Evolutionary conservation across 1,140 invertebrate species (phyloP).

Genomic region (Lasioglossum albipes): DNA sequence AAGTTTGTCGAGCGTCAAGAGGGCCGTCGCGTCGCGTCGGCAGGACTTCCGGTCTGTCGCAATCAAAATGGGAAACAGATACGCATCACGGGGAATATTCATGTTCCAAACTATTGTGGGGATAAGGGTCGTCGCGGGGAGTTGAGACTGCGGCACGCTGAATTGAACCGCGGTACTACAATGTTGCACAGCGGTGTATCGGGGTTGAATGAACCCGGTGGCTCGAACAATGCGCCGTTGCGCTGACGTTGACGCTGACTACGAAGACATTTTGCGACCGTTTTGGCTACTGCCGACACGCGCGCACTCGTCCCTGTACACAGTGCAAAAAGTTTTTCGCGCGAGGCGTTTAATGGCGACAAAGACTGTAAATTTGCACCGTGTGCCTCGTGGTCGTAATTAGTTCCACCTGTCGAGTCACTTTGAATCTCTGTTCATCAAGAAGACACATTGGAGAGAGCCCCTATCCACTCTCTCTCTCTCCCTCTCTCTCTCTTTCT

Average conservation of each 20-base stretch:
- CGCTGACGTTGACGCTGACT: slow-evolving; percentile 1
- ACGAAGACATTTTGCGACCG: not conserved
- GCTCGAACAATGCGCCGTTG: slow-evolving; percentile 10
- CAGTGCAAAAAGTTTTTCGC: not conserved
- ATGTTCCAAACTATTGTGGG: slow-evolving; percentile 13
- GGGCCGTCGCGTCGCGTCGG: not conserved
- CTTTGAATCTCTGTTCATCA: not conserved
- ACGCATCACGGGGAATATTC: slow-evolving; percentile 33
- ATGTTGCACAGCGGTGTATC: slow-evolving; percentile 12
- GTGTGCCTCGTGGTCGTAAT: not conserved
- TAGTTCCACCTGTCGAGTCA: slow-evolving; percentile 1
- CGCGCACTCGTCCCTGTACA: not conserved
- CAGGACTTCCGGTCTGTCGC: slow-evolving; percentile 5
- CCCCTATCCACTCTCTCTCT: too few relatives aligned
- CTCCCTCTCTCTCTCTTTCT: too few relatives aligned
- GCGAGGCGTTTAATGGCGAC: not conserved
- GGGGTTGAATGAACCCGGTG: slow-evolving; percentile 7
- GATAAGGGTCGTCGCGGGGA: not conserved
- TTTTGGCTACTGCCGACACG: not conserved
- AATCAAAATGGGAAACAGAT: slow-evolving; percentile 32
- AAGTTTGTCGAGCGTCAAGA: not conserved
- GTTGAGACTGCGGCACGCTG: not conserved
- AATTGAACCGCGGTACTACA: not conserved
- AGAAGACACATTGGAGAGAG: not conserved
- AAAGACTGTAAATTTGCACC: slow-evolving; percentile 4